phyloP scores from a whole-genome alignment of 2,797 vertebrate species.

The Brachymystax lenok region DNA sequence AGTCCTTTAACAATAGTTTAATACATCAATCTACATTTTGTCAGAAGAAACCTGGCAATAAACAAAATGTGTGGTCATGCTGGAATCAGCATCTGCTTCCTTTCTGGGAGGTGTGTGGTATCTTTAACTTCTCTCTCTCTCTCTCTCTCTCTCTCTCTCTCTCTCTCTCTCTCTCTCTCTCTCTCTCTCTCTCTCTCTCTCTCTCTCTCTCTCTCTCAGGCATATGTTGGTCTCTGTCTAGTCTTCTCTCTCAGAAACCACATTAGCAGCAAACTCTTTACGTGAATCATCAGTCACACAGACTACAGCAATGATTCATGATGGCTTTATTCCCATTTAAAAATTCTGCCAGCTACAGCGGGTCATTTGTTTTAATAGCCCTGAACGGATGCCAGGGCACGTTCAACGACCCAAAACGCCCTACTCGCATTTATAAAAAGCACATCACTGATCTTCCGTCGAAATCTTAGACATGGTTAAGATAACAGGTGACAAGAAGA shows the following conservation, averaged over 20 bases:
- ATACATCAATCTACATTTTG: slow-evolving; percentile 21
- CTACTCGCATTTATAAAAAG: slow-evolving; percentile 34
- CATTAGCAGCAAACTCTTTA: slow-evolving; percentile 4
- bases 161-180: no score
- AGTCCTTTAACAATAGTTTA: neutral
- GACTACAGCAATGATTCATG: slow-evolving; percentile 24
- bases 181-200: neutral
- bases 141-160: no score
- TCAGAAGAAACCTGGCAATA: neutral
- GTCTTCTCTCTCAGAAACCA: slow-evolving; percentile 18
- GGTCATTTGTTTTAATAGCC: slow-evolving; percentile 52
- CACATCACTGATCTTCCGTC: slow-evolving; percentile 58
- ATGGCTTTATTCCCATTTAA: slow-evolving; percentile 38
- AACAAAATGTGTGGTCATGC: neutral
- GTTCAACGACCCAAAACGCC: slow-evolving; percentile 46
- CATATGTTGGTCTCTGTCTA: slow-evolving; percentile 26
- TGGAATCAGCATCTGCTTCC: neutral
- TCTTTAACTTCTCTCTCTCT: slow-evolving; percentile 24
- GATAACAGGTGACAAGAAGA: slow-evolving; percentile 74
- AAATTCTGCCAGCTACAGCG: slow-evolving; percentile 43
- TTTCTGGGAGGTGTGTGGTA: slow-evolving; percentile 14
- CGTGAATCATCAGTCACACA: slow-evolving; percentile 28
- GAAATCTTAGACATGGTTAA: slow-evolving; percentile 55
- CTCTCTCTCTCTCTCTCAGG: neutral
- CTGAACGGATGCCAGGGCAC: slow-evolving; percentile 47